Percentiles rank a stretch among this genome's conserved stretches.
Evolutionary conservation across 2,888 invertebrate genomes (phyloP).

Genomic region (Amphipoea lucens): DNA sequence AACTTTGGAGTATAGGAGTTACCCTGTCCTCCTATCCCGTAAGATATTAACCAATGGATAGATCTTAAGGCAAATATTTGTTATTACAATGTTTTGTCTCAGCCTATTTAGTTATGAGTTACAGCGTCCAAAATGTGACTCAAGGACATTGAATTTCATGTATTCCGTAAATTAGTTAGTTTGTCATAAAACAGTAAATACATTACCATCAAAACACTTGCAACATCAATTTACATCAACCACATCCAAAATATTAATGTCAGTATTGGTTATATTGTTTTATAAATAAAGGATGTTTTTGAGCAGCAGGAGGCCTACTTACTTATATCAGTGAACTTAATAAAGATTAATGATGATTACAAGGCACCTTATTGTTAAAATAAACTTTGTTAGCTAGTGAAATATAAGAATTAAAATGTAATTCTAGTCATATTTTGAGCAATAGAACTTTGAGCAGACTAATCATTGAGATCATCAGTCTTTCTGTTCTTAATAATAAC

Average conservation of each 20-base stretch:
- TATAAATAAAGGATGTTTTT: neutral
- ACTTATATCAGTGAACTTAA: neutral
- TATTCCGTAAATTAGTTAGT: neutral
- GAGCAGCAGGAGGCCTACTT: neutral
- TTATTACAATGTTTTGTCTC: neutral
- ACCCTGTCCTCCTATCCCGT: neutral
- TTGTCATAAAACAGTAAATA: constrained; percentile 3
- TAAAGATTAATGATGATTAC: neutral
- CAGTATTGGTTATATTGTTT: neutral
- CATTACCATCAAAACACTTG: neutral
- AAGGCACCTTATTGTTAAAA: neutral
- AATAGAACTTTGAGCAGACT: neutral
- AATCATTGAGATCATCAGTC: neutral
- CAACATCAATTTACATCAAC: neutral
- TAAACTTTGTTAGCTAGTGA: neutral
- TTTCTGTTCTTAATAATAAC: neutral
- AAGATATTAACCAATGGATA: neutral
- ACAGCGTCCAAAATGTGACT: neutral
- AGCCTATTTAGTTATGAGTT: neutral
- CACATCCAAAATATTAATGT: neutral
- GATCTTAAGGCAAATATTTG: neutral
- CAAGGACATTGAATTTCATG: neutral
- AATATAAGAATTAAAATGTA: neutral
- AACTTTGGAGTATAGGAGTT: neutral
- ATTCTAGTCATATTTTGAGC: neutral